phyloP scores from a whole-genome alignment of 2,797 vertebrate species.

The Echeneis naucrates region DNA sequence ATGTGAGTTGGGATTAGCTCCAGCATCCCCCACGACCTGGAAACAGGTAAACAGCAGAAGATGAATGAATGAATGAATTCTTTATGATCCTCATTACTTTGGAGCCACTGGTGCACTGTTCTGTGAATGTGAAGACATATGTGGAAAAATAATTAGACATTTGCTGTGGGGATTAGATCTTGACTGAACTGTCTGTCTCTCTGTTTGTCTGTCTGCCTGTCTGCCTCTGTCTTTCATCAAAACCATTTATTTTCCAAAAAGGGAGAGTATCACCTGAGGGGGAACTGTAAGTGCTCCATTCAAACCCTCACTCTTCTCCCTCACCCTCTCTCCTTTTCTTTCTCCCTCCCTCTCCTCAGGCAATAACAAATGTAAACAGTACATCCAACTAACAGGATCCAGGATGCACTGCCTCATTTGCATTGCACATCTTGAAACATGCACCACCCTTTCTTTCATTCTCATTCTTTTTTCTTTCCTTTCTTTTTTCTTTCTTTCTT shows the following conservation, averaged over 20 bases:
- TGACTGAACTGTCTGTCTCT: neutral
- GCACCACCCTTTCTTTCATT: slow-evolving; percentile 46
- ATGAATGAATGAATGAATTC: no score
- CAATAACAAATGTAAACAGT: slow-evolving; percentile 82
- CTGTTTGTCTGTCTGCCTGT: neutral
- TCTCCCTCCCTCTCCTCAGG: slow-evolving; percentile 71
- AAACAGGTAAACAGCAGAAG: no score
- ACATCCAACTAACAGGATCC: slow-evolving; percentile 84
- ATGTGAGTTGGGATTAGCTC: no score
- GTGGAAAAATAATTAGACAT: neutral
- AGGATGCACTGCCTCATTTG: slow-evolving; percentile 85
- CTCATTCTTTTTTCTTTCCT: slow-evolving; percentile 4
- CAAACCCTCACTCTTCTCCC: neutral
- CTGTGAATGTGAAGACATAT: no score
- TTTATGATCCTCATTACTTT: no score
- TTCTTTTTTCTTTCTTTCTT: slow-evolving; percentile 1
- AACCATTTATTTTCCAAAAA: slow-evolving; percentile 25
- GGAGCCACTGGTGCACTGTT: no score
- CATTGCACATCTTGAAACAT: slow-evolving; percentile 78
- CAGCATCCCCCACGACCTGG: no score
- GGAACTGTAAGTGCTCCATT: slow-evolving; percentile 56
- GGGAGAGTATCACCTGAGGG: slow-evolving; percentile 58
- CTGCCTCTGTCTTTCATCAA: slow-evolving; percentile 6
- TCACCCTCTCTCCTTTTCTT: slow-evolving; percentile 1
- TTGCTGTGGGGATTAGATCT: neutral